phyloP scores from a whole-genome alignment of 30 jellyfish, hydroid and myxozoan species.

The Catostylus mosaicus region DNA sequence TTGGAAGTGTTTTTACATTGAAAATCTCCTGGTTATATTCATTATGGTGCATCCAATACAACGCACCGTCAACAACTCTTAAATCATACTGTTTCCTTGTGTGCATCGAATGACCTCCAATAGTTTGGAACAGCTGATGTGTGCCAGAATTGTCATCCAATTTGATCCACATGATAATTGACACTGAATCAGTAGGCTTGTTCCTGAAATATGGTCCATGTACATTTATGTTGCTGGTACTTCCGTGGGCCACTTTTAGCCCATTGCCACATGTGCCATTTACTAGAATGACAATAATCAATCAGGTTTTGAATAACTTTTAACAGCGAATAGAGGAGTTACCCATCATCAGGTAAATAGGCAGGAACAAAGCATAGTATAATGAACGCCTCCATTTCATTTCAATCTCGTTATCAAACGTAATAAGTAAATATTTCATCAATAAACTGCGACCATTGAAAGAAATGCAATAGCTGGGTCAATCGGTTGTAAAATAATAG shows the following conservation, averaged over 20 bases:
- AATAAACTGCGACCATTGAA: too few relatives aligned
- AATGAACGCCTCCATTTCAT: too few relatives aligned
- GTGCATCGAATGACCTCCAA: conserved; percentile 98
- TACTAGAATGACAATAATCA: conserved; percentile 14
- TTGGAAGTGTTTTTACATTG: conserved; percentile 83
- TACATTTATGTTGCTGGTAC: conserved; percentile 59
- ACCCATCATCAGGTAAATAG: too few relatives aligned
- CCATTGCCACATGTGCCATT: conserved; percentile 93
- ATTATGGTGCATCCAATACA: conserved; percentile 89
- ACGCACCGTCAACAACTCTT: conserved; percentile 86
- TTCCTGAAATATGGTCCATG: conserved; percentile 80
- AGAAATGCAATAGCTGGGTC: too few relatives aligned
- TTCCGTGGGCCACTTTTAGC: conserved; percentile 58
- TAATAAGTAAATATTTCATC: too few relatives aligned
- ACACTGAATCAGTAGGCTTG: conserved; percentile 93
- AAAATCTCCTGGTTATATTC: conserved; percentile 91
- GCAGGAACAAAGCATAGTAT: too few relatives aligned
- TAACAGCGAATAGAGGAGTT: too few relatives aligned
- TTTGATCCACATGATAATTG: conserved; percentile 88
- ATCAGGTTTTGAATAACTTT: not conserved
- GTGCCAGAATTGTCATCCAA: conserved; percentile 85
- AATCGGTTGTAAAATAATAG: too few relatives aligned
- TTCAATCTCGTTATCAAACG: too few relatives aligned
- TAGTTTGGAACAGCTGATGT: conserved; percentile 82
- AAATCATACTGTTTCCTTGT: conserved; percentile 87